Base-by-base conservation (phyloP, 2,113 vertebrate genomes). In the Okapia johnstoni region DNA sequence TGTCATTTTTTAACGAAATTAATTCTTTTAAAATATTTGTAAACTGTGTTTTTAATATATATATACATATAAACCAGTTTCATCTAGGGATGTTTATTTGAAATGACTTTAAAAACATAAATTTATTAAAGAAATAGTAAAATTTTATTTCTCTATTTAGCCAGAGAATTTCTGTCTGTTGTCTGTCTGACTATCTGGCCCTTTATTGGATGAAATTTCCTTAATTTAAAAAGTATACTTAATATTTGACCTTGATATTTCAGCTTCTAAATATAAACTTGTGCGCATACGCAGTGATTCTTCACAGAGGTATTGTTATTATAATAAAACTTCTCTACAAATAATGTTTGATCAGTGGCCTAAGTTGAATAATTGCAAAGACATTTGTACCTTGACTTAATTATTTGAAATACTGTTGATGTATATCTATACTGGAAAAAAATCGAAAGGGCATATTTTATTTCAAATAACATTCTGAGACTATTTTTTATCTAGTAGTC, bases 221-320 rank as follows among this genome's bases (percentile, higher is more conserved):
- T 60, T 16, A 85, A 61, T 90, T 95, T 93, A n/a, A 43, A 73
- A 93, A 70, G 25, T 17, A 55, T 84, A 61, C 43, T 96, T 92
- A 10, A 57, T 80, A 52, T 77, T 94, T 17, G 25, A 73, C 10
- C 50, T 90, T 76, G 16, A 79, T 36, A 28, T 48, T 36, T 94
- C 33, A 77, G 40, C 36, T 92, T 95, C 63, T 10, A 85, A n/a
- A 90, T 93, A n/a, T 81, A 92, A 97, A 90, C 14, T 73, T 88
- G 26, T 70, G 14, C 66, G 25, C 30, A 83, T 52, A 96, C 76
- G 14, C 33, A 60, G 25, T 60, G 33, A 48, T 23, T 93, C 33
- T 87, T 95, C 36, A 50, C 21, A 90, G 92, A 76, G 14, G 21
- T 60, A 81, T 60, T 94, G 26, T 77, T 83, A 60, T 77, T 61